phyloP scores from a whole-genome alignment of 2,797 vertebrate species.

The Sitta carolinensis region DNA sequence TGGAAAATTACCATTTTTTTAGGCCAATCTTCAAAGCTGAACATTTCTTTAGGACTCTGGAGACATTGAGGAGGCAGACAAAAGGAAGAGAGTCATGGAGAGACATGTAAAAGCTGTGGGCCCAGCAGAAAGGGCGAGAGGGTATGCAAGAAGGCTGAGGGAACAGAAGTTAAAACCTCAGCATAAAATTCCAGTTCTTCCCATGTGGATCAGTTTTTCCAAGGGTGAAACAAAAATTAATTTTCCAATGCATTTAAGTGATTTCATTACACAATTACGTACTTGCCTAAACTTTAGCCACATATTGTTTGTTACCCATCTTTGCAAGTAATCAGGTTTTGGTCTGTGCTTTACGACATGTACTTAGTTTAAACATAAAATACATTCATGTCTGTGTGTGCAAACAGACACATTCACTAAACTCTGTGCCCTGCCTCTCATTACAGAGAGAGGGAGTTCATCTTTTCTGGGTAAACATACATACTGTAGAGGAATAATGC shows the following conservation, averaged over 20 bases:
- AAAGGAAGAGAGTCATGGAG: conserved; percentile 59
- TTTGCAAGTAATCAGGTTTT: conserved; percentile 41
- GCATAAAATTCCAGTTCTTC: not conserved
- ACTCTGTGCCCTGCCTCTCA: not conserved
- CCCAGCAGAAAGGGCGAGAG: conserved; percentile 35
- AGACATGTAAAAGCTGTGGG: conserved; percentile 52
- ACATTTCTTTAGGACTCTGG: conserved; percentile 67
- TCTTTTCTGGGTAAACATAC: not conserved
- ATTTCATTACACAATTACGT: conserved; percentile 62
- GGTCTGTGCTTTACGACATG: not conserved
- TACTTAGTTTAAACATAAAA: conserved; percentile 8
- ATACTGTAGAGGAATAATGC: not conserved
- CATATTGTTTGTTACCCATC: conserved; percentile 31
- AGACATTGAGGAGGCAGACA: conserved; percentile 64
- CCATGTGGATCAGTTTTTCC: not conserved
- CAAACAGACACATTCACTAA: not conserved
- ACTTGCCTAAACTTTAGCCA: conserved; percentile 50
- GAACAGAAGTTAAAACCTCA: conserved; percentile 12
- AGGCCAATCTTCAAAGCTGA: conserved; percentile 61
- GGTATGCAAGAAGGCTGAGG: conserved; percentile 2
- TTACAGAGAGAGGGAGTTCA: not conserved
- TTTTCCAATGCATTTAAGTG: conserved; percentile 48
- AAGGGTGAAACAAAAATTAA: conserved; percentile 37
- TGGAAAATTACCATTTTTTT: conserved; percentile 61
- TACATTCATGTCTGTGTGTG: not conserved